Conservation (phyloP, 2,888 invertebrate species). For the Anaspis maculata region DNA sequence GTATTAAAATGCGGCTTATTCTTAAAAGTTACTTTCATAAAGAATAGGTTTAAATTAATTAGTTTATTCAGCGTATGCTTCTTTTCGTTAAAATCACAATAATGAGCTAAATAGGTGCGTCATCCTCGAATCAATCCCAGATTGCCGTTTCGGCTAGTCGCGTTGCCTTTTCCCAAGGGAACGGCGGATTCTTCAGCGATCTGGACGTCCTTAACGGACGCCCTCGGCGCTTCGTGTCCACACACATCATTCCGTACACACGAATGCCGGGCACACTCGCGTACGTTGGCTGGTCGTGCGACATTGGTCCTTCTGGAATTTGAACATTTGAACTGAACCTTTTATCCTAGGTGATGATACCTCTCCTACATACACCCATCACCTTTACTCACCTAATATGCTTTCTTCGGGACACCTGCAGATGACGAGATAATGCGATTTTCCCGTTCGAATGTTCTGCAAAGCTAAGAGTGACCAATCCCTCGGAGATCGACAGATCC, state of each 20-base stretch:
- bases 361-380: not conserved
- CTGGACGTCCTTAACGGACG: constrained; percentile 43
- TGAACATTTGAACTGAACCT: constrained; percentile 13
- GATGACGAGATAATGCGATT: constrained; percentile 88
- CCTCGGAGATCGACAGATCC: constrained; percentile 77
- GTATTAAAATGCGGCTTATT: no score
- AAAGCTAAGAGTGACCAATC: constrained; percentile 88
- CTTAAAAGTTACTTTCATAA: no score
- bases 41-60: no score
- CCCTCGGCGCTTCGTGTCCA: constrained; percentile 42
- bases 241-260: constrained; percentile 93
- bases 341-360: not conserved
- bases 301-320: constrained; percentile 88
- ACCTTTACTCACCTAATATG: constrained; percentile 59
- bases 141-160: constrained; percentile 59
- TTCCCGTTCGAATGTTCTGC: constrained; percentile 86
- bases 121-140: constrained; percentile 49
- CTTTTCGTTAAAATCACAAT: no score
- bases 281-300: constrained; percentile 88
- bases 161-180: constrained; percentile 72
- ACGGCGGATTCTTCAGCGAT: constrained; percentile 48
- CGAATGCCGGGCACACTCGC: constrained; percentile 89
- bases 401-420: constrained; percentile 82
- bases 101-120: no score
- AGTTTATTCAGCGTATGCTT: no score